These are phyloP conservation scores for Solea solea DNA, from an alignment of 2,113 vertebrate genomes.

Conservation along the genomic window DNA sequence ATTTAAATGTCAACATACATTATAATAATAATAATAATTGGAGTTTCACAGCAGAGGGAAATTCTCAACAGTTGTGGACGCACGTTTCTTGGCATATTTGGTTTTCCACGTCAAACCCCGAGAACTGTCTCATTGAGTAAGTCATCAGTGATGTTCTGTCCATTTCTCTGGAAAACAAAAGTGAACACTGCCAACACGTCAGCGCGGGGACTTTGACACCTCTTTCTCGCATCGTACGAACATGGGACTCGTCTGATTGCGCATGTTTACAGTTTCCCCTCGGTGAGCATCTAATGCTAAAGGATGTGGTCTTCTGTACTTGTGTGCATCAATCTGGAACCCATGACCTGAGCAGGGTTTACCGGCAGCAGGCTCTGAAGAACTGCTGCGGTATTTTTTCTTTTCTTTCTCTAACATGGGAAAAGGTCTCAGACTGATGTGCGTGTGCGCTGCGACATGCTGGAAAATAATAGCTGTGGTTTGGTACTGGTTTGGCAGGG, in stretches of 20 bases:
- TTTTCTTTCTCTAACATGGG: conserved; percentile 25
- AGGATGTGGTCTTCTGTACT: conserved; percentile 60
- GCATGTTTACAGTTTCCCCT: conserved; percentile 49
- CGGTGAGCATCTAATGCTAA: conserved; percentile 12
- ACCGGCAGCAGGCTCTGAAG: conserved; percentile 32
- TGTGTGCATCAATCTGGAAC: conserved; percentile 21
- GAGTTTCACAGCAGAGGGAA: not conserved
- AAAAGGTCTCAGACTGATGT: conserved; percentile 34
- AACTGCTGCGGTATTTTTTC: conserved; percentile 47
- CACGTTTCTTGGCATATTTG: no score
- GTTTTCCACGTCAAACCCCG: not conserved
- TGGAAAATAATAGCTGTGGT: conserved; percentile 50
- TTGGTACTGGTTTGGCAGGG: conserved; percentile 18
- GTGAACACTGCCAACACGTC: conserved; percentile 10
- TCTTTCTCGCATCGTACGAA: conserved; percentile 10
- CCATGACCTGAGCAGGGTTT: conserved; percentile 34
- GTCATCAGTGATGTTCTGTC: conserved; percentile 14
- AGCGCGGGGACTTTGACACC: conserved; percentile 39
- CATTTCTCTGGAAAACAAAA: conserved; percentile 73
- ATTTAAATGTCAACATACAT: not conserved
- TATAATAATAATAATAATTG: not conserved
- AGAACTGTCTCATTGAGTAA: conserved; percentile 33
- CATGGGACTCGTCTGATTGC: not conserved
- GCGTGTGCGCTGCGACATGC: conserved; percentile 12
- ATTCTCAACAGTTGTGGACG: not conserved